phyloP scores from a whole-genome alignment of 2,113 vertebrate genomes.

The Myrmophylax atrothorax region DNA sequence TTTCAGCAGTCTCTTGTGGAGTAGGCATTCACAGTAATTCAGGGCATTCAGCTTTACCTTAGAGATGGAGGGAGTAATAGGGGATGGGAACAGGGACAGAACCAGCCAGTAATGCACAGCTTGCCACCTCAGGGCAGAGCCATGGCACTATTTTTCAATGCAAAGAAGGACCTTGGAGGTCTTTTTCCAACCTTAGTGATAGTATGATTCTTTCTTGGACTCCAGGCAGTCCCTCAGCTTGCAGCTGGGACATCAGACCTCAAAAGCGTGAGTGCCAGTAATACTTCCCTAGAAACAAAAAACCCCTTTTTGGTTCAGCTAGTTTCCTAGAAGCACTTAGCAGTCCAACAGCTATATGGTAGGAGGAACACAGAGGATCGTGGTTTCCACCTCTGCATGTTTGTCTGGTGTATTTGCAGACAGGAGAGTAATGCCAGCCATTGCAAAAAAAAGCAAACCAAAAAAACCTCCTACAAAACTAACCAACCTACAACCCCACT shows the following conservation, averaged over 20 bases:
- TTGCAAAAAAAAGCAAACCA: neutral
- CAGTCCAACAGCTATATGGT: neutral
- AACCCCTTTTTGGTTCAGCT: neutral
- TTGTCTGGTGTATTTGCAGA: neutral
- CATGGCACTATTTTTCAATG: neutral
- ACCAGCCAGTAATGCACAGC: neutral
- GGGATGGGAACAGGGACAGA: neutral
- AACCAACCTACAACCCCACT: neutral
- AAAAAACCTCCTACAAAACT: neutral
- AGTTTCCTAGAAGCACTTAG: neutral
- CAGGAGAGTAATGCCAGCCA: neutral
- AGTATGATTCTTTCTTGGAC: neutral
- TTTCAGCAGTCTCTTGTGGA: neutral
- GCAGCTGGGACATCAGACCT: neutral
- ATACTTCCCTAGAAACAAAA: neutral
- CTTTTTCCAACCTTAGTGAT: neutral
- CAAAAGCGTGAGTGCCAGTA: neutral
- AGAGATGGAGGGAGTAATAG: neutral
- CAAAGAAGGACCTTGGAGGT: neutral
- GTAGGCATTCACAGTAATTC: neutral
- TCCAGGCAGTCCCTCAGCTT: neutral
- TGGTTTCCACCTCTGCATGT: neutral
- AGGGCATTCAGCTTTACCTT: neutral
- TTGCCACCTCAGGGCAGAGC: neutral
- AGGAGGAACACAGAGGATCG: neutral